These are phyloP conservation scores for Hypotaenidia philippensis DNA, from an alignment of 2,797 vertebrate species.

Conservation along the genomic window DNA sequence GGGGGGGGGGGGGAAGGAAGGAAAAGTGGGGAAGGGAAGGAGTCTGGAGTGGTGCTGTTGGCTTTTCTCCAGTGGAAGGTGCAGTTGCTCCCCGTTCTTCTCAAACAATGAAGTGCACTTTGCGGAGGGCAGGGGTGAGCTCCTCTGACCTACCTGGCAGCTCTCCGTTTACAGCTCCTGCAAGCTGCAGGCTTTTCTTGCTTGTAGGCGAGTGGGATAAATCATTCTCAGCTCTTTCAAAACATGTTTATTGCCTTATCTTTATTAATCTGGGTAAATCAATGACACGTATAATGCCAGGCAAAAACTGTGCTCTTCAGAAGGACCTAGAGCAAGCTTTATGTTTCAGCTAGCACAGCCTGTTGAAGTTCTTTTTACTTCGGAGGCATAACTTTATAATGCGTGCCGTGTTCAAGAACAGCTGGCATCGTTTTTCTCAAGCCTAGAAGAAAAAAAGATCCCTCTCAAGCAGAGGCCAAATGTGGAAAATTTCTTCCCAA, in stretches of 20 bases:
- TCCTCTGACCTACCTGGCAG: slow-evolving; percentile 53
- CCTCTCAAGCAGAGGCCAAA: slow-evolving; percentile 24
- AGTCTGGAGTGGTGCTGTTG: background rate
- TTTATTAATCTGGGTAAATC: background rate
- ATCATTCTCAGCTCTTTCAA: background rate
- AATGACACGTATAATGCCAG: background rate
- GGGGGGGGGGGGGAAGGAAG: background rate
- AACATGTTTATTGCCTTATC: background rate
- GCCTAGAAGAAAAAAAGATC: background rate
- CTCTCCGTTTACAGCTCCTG: background rate
- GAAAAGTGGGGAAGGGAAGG: background rate
- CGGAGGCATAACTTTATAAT: slow-evolving; percentile 23
- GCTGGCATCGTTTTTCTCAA: slow-evolving; percentile 42
- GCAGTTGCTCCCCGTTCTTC: background rate
- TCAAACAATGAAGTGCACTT: background rate
- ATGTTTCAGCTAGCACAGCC: background rate
- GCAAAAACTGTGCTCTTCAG: background rate
- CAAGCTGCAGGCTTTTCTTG: background rate
- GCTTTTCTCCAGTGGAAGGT: slow-evolving; percentile 12
- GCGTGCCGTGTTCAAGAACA: slow-evolving; percentile 10
- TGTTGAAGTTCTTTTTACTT: background rate
- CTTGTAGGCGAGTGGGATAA: background rate
- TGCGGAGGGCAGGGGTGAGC: background rate
- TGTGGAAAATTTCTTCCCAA: slow-evolving; percentile 48
- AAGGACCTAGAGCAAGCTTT: background rate